Evolutionary conservation across 2,113 vertebrate genomes (phyloP).

Genomic region (Sinocyclocheilus rhinocerous): DNA sequence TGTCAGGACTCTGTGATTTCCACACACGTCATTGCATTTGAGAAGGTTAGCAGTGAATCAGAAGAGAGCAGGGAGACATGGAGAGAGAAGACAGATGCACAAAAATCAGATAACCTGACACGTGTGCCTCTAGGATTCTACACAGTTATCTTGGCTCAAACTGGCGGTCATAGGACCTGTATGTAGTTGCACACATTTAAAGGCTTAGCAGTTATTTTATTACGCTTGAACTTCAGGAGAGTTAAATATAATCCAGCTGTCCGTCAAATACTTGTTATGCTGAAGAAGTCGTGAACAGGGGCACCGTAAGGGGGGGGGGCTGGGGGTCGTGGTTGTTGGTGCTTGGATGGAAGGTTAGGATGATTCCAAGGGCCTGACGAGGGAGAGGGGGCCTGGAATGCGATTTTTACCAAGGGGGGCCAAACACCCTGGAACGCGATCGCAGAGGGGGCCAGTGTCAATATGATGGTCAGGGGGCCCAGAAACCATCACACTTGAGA

Average conservation of each 20-base stretch:
- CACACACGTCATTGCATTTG: conserved; percentile 42
- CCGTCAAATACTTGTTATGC: background rate
- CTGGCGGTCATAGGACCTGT: background rate
- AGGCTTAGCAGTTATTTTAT: background rate
- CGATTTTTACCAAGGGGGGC: too few species aligned
- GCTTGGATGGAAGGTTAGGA: too few species aligned
- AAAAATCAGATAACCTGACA: background rate
- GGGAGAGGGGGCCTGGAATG: too few species aligned
- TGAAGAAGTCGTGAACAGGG: background rate
- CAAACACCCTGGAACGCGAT: too few species aligned
- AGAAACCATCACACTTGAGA: background rate
- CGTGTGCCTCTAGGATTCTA: background rate
- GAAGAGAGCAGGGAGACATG: background rate
- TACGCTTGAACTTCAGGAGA: background rate
- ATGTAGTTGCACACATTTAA: background rate
- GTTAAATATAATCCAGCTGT: background rate
- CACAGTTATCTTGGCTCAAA: background rate
- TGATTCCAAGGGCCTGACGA: too few species aligned
- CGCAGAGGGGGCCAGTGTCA: too few species aligned
- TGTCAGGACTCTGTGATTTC: conserved; percentile 35
- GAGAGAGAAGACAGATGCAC: background rate
- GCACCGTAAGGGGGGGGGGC: too few species aligned
- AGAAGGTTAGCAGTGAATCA: conserved; percentile 31
- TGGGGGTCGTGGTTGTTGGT: too few species aligned
- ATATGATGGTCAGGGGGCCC: too few species aligned